Conservation (phyloP, 2,888 invertebrate genomes). For the Hypselothyrea guttata region DNA sequence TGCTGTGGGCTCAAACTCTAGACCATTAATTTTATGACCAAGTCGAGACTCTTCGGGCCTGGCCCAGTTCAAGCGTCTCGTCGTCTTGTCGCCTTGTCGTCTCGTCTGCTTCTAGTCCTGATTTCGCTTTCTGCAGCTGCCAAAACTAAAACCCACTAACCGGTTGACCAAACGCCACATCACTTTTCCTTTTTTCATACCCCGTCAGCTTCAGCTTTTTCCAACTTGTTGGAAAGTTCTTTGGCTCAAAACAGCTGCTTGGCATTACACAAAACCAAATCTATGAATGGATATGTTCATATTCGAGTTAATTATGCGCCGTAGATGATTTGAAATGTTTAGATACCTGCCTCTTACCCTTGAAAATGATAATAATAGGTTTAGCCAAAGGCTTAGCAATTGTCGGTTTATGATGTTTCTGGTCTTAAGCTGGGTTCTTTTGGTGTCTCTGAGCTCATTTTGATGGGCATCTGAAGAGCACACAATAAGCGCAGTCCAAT, state of each 20-base stretch:
- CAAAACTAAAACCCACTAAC: slow-evolving; percentile 32
- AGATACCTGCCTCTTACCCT: too few species aligned
- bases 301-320: neutral
- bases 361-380: too few species aligned
- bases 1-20: slow-evolving; percentile 42
- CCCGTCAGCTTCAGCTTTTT: slow-evolving; percentile 37
- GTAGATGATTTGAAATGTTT: too few species aligned
- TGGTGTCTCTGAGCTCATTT: slow-evolving; percentile 1
- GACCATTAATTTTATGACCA: slow-evolving; percentile 46
- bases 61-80: slow-evolving; percentile 45
- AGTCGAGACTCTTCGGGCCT: slow-evolving; percentile 23
- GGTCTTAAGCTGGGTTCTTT: slow-evolving; percentile 1
- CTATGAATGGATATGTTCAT: slow-evolving; percentile 11
- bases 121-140: slow-evolving; percentile 72
- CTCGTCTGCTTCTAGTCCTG: slow-evolving; percentile 60
- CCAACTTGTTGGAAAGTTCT: slow-evolving; percentile 71
- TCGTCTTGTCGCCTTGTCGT: slow-evolving; percentile 17
- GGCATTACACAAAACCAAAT: slow-evolving; percentile 12
- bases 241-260: slow-evolving; percentile 9
- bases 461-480: slow-evolving; percentile 17
- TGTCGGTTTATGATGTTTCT: neutral
- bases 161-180: slow-evolving; percentile 50
- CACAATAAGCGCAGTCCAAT: neutral
- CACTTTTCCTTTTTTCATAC: slow-evolving; percentile 67
- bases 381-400: too few species aligned